phyloP scores from a whole-genome alignment of 2,888 invertebrate species.

The Leptinotarsa tumamoca region DNA sequence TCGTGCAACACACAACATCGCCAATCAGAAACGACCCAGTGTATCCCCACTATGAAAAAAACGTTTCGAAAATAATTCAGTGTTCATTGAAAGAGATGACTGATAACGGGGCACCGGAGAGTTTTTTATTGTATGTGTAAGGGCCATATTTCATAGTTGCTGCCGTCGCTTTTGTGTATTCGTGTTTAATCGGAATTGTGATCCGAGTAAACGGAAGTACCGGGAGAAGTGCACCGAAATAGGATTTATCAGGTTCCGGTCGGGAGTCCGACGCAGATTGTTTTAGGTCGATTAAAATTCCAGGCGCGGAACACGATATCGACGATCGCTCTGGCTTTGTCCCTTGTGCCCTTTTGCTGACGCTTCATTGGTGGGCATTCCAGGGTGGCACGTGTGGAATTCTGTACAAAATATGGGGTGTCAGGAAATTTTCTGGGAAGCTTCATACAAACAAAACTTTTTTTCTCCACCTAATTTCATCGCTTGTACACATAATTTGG shows the following conservation, averaged over 20 bases:
- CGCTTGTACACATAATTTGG: too few species aligned
- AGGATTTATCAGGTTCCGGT: slow-evolving; percentile 65
- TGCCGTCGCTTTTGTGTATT: slow-evolving; percentile 56
- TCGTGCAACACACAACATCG: too few species aligned
- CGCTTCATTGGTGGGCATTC: slow-evolving; percentile 35
- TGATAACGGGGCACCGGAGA: slow-evolving; percentile 37
- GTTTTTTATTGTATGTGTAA: slow-evolving; percentile 44
- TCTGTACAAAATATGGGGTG: neutral
- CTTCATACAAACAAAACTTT: too few species aligned
- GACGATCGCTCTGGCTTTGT: slow-evolving; percentile 56
- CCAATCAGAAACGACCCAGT: neutral
- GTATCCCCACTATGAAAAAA: slow-evolving; percentile 21
- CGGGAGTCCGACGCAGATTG: slow-evolving; percentile 64
- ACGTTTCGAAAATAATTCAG: slow-evolving; percentile 33
- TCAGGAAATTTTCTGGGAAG: too few species aligned
- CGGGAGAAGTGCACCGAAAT: slow-evolving; percentile 62
- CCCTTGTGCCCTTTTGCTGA: slow-evolving; percentile 51
- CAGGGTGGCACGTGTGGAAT: neutral
- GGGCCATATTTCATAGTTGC: slow-evolving; percentile 48
- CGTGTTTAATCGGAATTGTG: slow-evolving; percentile 55
- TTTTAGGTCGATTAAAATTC: slow-evolving; percentile 67
- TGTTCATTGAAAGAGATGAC: slow-evolving; percentile 39
- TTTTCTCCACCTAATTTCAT: too few species aligned
- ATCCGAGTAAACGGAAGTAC: slow-evolving; percentile 57
- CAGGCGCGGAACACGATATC: slow-evolving; percentile 60